phyloP scores from a whole-genome alignment of 2,113 vertebrate species.

The Lagenorhynchus albirostris region DNA sequence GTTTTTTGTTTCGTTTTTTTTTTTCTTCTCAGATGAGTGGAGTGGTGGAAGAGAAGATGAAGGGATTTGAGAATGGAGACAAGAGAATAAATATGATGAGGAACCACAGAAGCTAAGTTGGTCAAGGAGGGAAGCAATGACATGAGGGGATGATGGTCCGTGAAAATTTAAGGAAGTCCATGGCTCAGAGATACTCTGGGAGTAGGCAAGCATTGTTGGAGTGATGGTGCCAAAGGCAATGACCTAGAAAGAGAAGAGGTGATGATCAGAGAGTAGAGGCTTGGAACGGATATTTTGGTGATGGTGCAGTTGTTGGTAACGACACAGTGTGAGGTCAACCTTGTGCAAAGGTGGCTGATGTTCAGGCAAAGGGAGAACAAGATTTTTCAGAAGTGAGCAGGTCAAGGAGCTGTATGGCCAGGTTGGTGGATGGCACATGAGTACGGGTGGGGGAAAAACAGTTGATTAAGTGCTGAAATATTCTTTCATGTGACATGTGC shows the following conservation, averaged over 20 bases:
- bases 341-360: neutral
- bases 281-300: neutral
- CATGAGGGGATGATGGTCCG: neutral
- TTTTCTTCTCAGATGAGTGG: neutral
- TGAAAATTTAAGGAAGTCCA: neutral
- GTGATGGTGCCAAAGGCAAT: neutral
- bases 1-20: neutral
- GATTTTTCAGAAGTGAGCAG: neutral
- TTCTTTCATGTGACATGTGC: neutral
- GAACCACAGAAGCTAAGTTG: neutral
- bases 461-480: neutral
- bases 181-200: neutral
- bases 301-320: neutral
- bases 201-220: neutral
- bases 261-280: neutral
- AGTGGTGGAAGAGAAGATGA: neutral
- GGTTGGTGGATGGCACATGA: neutral
- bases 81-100: neutral
- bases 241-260: neutral
- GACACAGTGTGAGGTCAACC: accelerated
- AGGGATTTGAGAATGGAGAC: neutral
- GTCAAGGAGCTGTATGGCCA: neutral
- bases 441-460: too few species aligned
- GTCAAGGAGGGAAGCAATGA: neutral
- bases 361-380: neutral